These are phyloP conservation scores for Heteromormyrus szaboi DNA, from an alignment of 2,797 vertebrate genomes.

Conservation along the genomic window DNA sequence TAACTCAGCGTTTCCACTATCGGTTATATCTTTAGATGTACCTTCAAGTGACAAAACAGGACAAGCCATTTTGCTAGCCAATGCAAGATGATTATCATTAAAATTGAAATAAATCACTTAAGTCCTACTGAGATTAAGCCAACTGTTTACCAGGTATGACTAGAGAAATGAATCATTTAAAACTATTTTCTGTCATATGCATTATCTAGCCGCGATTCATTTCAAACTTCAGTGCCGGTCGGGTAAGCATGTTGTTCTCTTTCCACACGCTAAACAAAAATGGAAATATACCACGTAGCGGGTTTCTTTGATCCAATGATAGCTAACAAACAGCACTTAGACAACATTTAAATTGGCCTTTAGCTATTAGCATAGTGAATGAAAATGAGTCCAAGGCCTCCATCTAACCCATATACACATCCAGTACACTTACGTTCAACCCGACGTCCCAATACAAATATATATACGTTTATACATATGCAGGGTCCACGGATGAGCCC, in stretches of 20 bases:
- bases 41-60: neutral
- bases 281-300: neutral
- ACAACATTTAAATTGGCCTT: neutral
- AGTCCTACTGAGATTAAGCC: neutral
- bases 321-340: neutral
- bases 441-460: neutral
- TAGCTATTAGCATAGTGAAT: neutral
- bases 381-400: neutral
- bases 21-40: neutral
- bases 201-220: neutral
- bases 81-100: neutral
- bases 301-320: neutral
- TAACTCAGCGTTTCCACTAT: neutral
- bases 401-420: neutral
- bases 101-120: neutral
- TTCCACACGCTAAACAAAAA: neutral
- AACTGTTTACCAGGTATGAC: neutral
- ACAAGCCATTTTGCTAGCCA: neutral
- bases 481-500: neutral
- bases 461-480: neutral
- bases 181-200: neutral
- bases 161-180: neutral
- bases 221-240: neutral
- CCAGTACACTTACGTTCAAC: neutral
- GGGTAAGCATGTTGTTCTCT: neutral